Conservation (phyloP, 1,140 invertebrate species). For the Theocolax elegans region DNA sequence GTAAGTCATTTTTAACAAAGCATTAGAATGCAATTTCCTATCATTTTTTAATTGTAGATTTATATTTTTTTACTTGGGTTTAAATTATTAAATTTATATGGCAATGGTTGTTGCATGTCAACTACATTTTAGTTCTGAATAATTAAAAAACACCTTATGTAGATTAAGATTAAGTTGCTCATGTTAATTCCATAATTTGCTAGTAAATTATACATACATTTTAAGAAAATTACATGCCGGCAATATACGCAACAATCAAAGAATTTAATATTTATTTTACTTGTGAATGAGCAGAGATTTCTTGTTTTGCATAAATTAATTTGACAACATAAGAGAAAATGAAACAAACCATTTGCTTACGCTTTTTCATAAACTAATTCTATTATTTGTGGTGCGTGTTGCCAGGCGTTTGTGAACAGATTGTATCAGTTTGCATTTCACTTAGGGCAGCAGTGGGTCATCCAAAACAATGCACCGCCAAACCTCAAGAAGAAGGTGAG, state of each 20-base stretch:
- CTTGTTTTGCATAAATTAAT: conserved; percentile 32
- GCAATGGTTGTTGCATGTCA: conserved; percentile 41
- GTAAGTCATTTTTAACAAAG: conserved; percentile 62
- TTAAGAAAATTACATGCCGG: conserved; percentile 32
- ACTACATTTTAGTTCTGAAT: conserved; percentile 22
- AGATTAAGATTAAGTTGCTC: neutral
- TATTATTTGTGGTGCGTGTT: conserved; percentile 68
- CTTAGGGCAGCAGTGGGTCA: conserved; percentile 85
- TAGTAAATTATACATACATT: conserved; percentile 4
- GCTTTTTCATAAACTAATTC: conserved; percentile 65
- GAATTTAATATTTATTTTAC: conserved; percentile 5
- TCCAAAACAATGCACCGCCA: conserved; percentile 73
- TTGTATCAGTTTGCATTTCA: conserved; percentile 79
- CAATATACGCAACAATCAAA: conserved; percentile 43
- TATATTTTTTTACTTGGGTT: conserved; percentile 25
- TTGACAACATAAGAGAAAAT: too few species aligned
- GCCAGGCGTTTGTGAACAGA: conserved; percentile 71
- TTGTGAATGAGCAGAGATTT: neutral
- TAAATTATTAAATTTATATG: conserved; percentile 28
- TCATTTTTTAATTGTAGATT: conserved; percentile 3
- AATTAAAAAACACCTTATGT: too few species aligned
- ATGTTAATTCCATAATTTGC: conserved; percentile 16
- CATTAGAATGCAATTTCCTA: conserved; percentile 17
- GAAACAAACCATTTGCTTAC: conserved; percentile 53
- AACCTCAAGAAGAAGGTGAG: conserved; percentile 77